Percentiles rank a stretch among this genome's conserved stretches.
phyloP scores from a whole-genome alignment of 2,113 vertebrate genomes.

The Pardalotus punctatus region DNA sequence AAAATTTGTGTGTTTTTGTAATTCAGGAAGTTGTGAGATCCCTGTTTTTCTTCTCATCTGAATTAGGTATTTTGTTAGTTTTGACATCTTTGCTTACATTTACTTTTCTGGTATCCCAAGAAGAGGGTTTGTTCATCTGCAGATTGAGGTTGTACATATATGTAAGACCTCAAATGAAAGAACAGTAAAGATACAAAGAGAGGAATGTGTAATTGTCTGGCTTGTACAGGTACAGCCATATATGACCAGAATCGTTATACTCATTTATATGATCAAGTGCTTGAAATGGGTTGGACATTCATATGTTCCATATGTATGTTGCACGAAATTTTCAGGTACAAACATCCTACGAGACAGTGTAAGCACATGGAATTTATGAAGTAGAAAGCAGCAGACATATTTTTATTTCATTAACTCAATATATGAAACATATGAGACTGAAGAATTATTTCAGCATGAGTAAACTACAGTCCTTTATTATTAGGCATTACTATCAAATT shows the following conservation, averaged over 20 bases:
- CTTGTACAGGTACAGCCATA: background rate
- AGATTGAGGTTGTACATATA: background rate
- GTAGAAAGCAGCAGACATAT: background rate
- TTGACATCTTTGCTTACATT: background rate
- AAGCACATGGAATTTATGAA: background rate
- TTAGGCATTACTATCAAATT: background rate
- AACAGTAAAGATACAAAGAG: background rate
- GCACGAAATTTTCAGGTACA: background rate
- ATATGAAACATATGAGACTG: background rate
- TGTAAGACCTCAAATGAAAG: background rate
- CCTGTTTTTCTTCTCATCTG: background rate
- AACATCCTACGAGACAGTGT: background rate
- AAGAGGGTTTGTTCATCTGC: background rate
- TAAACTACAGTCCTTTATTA: background rate
- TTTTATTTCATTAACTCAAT: background rate
- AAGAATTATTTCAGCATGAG: background rate
- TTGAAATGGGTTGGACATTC: background rate
- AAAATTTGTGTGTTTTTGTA: background rate
- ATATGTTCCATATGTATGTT: accelerated
- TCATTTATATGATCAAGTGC: background rate
- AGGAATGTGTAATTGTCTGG: background rate
- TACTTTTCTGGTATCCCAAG: background rate
- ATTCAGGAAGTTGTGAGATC: background rate
- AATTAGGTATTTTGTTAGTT: background rate
- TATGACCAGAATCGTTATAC: background rate